Base-by-base conservation (phyloP, 2,888 invertebrate species). In the Tyria jacobaeae region DNA sequence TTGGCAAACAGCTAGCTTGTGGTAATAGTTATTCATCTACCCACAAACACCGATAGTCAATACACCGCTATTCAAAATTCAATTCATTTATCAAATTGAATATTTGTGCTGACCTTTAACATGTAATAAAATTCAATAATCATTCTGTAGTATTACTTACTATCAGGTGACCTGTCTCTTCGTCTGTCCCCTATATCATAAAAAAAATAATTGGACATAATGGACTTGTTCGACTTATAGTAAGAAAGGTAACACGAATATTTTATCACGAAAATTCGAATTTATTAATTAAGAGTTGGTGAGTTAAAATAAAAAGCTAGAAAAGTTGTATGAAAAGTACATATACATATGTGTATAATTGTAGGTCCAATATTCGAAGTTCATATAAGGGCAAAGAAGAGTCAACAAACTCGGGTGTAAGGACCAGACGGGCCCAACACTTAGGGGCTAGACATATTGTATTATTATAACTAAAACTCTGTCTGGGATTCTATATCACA, bases 321-420 rank as follows among this genome's bases (percentile, higher is more conserved):
- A 41, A 12, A 44, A 7, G 12, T n/a, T n/a, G n/a, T 44, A 9
- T 9, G 12, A 14, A 21, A 21, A 34, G 21, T 37, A 25, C 14
- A 47, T 17, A 55, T n/a, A n/a, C n/a, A n/a, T n/a, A n/a, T n/a
- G n/a, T n/a, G n/a, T n/a, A n/a, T 44, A 49, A 39, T 12, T 15
- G 27, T 47, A 12, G 25, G 57, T 25, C 52, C 15, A 54, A 54
- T 25, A 24, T 31, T 9, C 17, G 1, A 31, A 44, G 73, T 61
- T 63, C 57, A 64, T 15, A 35, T 58, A 50, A 64, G 59, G 73
- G 62, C 57, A 48, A 48, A 48, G n/a, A n/a, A n/a, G 44, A 31
- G 74, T 68, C 74, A 68, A 62, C 62, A 76, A 76, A 66, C 77
- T 51, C 48, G 5, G 53, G 37, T 62, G 63, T 68, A 62, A 48